phyloP scores from a whole-genome alignment of 1,140 invertebrate species.

The Caerostris darwini region DNA sequence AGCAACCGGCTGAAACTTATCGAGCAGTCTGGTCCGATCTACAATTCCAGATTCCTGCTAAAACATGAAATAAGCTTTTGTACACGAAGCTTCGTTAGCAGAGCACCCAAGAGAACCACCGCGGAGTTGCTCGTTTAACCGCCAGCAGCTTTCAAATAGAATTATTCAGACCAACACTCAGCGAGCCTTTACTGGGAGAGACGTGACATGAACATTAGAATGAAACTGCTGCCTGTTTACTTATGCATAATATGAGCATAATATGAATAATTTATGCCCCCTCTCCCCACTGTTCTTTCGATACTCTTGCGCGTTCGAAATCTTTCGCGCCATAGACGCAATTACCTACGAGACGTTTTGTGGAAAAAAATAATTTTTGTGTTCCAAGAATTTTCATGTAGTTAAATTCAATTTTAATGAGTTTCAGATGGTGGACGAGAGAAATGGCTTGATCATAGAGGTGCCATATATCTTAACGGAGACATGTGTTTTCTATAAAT shows the following conservation, averaged over 20 bases:
- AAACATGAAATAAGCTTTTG: constrained; percentile 7
- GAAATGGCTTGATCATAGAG: not conserved
- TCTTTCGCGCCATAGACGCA: too few species aligned
- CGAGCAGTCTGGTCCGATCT: not conserved
- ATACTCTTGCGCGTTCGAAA: not conserved
- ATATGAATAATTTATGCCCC: too few species aligned
- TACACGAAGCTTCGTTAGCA: not conserved
- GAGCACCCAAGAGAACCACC: not conserved
- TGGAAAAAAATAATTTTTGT: not conserved
- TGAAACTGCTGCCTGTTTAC: too few species aligned
- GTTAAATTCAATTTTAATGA: constrained; percentile 51
- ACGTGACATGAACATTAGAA: too few species aligned
- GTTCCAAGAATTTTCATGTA: constrained; percentile 13
- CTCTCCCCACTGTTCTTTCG: not conserved
- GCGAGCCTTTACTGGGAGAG: too few species aligned
- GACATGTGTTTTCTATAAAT: not conserved
- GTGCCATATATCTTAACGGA: not conserved
- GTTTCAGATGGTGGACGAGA: not conserved
- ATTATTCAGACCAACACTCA: constrained; percentile 36
- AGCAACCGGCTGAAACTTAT: constrained; percentile 15
- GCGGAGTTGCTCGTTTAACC: not conserved
- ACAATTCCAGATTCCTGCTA: not conserved
- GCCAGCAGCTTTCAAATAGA: constrained; percentile 14
- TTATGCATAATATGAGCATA: too few species aligned
- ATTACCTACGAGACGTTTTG: not conserved